Conservation (phyloP, 2,888 invertebrate species). For the Epinotia demarniana region DNA sequence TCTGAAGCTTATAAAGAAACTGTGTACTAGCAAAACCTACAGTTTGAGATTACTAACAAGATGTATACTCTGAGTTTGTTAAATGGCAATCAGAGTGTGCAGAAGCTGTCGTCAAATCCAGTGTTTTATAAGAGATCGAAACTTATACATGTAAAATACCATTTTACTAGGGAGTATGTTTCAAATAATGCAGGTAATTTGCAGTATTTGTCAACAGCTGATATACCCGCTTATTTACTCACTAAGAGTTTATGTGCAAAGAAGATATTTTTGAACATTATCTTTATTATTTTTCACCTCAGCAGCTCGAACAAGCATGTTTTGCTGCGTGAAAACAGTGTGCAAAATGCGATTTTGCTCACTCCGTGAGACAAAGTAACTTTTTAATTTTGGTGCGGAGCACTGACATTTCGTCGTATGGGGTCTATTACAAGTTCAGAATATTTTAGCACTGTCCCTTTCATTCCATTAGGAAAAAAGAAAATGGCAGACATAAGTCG, state of each 20-base stretch:
- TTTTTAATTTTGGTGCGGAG: no score
- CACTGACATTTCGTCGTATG: no score
- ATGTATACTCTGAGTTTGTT: background rate
- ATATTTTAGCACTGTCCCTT: no score
- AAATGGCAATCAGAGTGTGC: background rate
- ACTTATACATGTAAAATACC: slow-evolving; percentile 3
- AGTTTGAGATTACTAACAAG: slow-evolving; percentile 5
- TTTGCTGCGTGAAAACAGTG: no score
- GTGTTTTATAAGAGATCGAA: slow-evolving; percentile 2
- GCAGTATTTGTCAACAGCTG: slow-evolving; percentile 6
- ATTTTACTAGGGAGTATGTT: background rate
- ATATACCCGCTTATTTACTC: slow-evolving; percentile 2
- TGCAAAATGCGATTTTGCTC: no score
- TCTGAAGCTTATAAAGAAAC: slow-evolving; percentile 26
- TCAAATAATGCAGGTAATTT: background rate
- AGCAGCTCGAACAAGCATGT: no score
- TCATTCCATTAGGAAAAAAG: no score
- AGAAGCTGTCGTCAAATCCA: background rate
- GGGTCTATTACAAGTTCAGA: no score
- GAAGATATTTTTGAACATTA: no score
- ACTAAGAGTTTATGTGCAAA: slow-evolving; percentile 2
- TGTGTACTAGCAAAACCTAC: slow-evolving; percentile 20
- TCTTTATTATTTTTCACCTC: no score
- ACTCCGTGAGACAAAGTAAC: no score
- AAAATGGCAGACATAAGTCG: no score